Conservation (phyloP, 1,140 invertebrate species). For the Brachionus rotundiformis region DNA sequence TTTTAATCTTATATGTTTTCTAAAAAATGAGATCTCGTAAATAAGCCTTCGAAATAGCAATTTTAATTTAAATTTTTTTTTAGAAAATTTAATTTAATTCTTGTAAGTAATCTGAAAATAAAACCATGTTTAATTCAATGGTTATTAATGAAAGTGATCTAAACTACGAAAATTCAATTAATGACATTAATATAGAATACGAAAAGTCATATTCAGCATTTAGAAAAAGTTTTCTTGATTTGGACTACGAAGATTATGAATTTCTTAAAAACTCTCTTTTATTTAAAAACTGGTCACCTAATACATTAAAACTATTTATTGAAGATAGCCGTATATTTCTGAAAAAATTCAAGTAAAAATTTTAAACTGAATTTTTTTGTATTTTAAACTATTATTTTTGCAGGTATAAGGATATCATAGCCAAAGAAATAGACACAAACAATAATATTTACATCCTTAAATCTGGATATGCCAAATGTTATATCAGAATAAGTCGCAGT, state of each 20-base stretch:
- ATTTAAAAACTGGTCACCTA: conserved; percentile 23
- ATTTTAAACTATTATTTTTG: background rate
- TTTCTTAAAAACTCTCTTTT: conserved; percentile 31
- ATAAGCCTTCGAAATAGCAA: background rate
- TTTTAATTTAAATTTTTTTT: background rate
- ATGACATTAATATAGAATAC: conserved; percentile 28
- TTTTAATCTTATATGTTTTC: conserved; percentile 8
- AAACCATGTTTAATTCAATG: conserved; percentile 27
- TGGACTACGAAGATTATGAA: background rate
- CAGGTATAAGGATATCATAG: conserved; percentile 43
- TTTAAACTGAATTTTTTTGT: background rate
- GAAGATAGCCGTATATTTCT: conserved; percentile 14
- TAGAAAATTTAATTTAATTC: background rate
- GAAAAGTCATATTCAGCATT: conserved; percentile 7
- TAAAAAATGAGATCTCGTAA: background rate
- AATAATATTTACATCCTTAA: conserved; percentile 33
- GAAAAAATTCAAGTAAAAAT: conserved; percentile 44
- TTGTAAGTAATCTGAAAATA: too few species aligned
- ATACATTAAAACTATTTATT: background rate
- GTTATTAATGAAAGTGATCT: background rate
- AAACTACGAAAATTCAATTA: background rate
- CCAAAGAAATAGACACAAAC: conserved; percentile 9
- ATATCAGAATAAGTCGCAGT: conserved; percentile 41
- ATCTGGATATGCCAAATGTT: background rate
- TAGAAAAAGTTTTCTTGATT: background rate